Percentiles rank a stretch among this genome's conserved stretches.
phyloP scores from a whole-genome alignment of 1,140 invertebrate species.

The Drosophila mayri region DNA sequence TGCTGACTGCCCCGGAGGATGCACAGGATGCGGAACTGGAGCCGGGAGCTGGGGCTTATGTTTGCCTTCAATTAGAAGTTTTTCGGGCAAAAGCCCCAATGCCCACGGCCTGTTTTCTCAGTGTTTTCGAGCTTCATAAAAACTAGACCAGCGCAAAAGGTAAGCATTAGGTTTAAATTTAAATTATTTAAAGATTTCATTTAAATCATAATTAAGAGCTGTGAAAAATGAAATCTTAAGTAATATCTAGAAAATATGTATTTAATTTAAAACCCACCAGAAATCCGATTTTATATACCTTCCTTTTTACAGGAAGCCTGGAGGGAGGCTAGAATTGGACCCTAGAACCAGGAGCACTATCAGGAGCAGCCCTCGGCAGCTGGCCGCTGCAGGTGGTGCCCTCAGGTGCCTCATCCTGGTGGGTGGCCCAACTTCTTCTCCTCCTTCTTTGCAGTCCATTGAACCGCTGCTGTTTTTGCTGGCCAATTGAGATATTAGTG shows the following conservation, averaged over 20 bases:
- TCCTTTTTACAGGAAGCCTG: not conserved
- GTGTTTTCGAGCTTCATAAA: constrained; percentile 30
- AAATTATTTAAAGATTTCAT: not conserved
- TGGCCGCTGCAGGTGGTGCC: constrained; percentile 32
- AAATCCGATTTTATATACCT: not conserved
- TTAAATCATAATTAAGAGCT: not conserved
- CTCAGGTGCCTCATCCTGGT: constrained; percentile 33
- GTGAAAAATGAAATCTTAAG: not conserved
- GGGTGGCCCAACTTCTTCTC: constrained; percentile 45
- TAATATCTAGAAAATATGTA: not conserved
- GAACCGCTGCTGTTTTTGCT: constrained; percentile 33
- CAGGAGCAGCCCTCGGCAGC: not conserved
- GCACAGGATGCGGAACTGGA: constrained; percentile 6
- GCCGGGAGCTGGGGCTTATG: constrained; percentile 44
- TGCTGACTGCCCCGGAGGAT: not conserved
- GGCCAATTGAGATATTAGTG: constrained; percentile 77
- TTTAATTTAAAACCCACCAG: not conserved
- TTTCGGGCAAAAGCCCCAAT: constrained; percentile 30
- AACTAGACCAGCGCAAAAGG: constrained; percentile 22
- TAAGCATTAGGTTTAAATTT: no score
- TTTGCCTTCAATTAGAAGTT: constrained; percentile 83
- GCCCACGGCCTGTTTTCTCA: constrained; percentile 58
- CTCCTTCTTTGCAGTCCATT: constrained; percentile 38
- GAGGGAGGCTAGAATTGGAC: not conserved
- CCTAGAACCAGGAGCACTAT: not conserved